Evolutionary conservation across 2,888 invertebrate species (phyloP).

Genomic region (Cantharis rufa): DNA sequence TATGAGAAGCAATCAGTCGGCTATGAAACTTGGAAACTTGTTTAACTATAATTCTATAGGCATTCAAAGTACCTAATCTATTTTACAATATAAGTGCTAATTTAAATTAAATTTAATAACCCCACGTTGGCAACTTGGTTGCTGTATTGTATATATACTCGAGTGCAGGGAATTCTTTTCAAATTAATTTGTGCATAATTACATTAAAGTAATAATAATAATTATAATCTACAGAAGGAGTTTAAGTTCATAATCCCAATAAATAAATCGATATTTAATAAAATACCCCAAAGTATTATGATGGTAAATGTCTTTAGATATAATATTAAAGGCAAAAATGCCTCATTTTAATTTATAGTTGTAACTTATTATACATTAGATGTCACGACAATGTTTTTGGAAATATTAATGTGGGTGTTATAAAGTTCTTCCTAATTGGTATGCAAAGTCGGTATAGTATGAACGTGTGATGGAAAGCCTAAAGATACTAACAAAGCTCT

Average conservation of each 20-base stretch:
- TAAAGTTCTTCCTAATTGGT: slow-evolving; percentile 12
- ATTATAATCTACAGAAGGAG: not conserved
- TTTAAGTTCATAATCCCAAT: not conserved
- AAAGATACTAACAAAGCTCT: slow-evolving; percentile 12
- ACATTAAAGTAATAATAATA: not conserved
- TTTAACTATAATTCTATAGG: not conserved
- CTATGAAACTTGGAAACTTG: not conserved
- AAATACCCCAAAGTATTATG: too few relatives aligned
- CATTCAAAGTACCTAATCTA: not conserved
- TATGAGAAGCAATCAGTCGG: not conserved
- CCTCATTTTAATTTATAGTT: not conserved
- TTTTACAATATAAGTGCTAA: not conserved
- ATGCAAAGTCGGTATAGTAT: slow-evolving; percentile 15
- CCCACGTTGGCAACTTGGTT: not conserved
- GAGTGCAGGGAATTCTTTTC: not conserved
- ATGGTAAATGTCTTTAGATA: not conserved
- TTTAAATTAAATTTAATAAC: not conserved
- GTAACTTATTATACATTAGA: not conserved
- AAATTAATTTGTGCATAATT: not conserved
- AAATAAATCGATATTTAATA: not conserved
- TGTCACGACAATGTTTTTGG: not conserved
- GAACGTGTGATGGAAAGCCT: slow-evolving; percentile 10
- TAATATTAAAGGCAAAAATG: too few relatives aligned
- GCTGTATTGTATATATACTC: too few relatives aligned
- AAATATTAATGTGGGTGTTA: not conserved